Base-by-base conservation (phyloP, 2,888 invertebrate genomes). In the Drosophila neutralis region DNA sequence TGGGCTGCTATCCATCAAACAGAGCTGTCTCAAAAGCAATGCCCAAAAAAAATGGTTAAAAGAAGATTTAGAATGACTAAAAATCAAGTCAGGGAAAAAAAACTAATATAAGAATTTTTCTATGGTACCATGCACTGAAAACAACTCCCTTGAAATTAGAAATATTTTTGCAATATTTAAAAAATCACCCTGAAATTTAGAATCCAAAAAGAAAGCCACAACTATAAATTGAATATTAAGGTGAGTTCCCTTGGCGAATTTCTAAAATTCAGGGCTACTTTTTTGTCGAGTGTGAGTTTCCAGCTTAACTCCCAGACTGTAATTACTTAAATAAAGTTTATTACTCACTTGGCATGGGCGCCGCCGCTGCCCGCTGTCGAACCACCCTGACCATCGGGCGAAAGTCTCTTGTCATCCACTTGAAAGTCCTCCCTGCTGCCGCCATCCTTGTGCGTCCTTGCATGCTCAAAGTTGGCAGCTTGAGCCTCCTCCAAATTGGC, bases 401-500 rank as follows among this genome's bases (percentile, higher is more conserved):
- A 91, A 53, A 91, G 84, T 45, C 91, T 69, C 45, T 91, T 91
- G 48, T 86, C 80, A 53, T 92, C 92, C 40, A 85, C 76, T 54
- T 88, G 87, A 57, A 82, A 90, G 38, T 86, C 87, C 29, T 87
- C 80, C 13, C 67, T 74, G 45, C 70, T 73, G 15, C 67, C 78
- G 13, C 67, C 80, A 4, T 78, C 48, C 7, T 69, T 64, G 2
- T 78, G 63, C 36, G 69, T 71, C 24, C 24, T 45, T 11, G 71
- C 69, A 40, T 72, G 83, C 1, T 67, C 70, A 52, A 69, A 33
- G 54, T 69, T 73, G 13, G 6, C 69, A 15, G 64, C 60, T 7
- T 27, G 69, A 56, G 66, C 74, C 66, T 83, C 91, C 79, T 92
- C 91, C 68, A 90, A 87, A 86, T 95, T 95, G 11, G 94, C 94